phyloP scores from a whole-genome alignment of 2,888 invertebrate species.

The Mechanitis mazaeus region DNA sequence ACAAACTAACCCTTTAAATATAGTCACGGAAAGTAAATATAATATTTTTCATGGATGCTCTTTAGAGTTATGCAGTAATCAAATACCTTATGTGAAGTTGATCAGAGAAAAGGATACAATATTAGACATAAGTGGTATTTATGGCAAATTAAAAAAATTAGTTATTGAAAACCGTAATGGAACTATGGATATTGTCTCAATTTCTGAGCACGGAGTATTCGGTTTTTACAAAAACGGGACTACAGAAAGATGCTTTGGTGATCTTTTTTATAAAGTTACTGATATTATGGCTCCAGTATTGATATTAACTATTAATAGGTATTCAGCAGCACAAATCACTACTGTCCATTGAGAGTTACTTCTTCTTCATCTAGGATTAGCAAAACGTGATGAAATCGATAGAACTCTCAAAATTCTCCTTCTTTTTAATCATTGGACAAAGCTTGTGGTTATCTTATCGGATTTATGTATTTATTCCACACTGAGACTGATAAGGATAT shows the following conservation, averaged over 20 bases:
- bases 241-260: constrained; percentile 37
- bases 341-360: neutral
- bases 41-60: constrained; percentile 49
- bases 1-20: constrained; percentile 14
- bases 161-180: constrained; percentile 39
- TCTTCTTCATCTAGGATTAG: constrained; percentile 34
- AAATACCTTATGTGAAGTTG: constrained; percentile 36
- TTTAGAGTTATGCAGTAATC: constrained; percentile 36
- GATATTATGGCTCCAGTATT: neutral
- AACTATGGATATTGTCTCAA: constrained; percentile 1
- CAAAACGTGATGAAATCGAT: constrained; percentile 40
- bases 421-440: constrained; percentile 41
- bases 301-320: constrained; percentile 1
- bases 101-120: constrained; percentile 34
- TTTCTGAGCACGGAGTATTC: constrained; percentile 8
- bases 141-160: constrained; percentile 38
- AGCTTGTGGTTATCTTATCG: constrained; percentile 36
- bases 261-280: constrained; percentile 37
- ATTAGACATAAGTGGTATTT: constrained; percentile 38
- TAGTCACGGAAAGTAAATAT: constrained; percentile 46
- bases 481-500: neutral
- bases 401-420: constrained; percentile 44
- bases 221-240: constrained; percentile 19
- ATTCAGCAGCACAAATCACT: neutral
- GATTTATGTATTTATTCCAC: constrained; percentile 7